Percentiles rank a stretch among this genome's conserved stretches.
Conservation (phyloP, 64 coral and sea anemone species). For the Montipora cactus region DNA sequence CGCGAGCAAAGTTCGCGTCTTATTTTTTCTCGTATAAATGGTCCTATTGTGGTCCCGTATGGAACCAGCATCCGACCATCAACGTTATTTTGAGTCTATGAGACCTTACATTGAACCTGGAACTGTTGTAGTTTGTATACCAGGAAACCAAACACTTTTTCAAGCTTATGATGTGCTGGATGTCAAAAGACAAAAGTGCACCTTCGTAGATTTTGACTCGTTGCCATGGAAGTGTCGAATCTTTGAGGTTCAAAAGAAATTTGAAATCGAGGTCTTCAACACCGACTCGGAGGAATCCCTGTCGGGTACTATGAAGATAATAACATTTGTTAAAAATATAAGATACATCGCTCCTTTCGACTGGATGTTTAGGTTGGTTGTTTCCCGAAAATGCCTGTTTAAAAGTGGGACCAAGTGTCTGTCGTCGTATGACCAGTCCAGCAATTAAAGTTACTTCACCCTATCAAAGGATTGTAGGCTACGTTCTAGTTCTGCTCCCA, state of each 20-base stretch:
- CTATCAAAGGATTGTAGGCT: too few relatives aligned
- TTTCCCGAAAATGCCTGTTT: too few relatives aligned
- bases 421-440: too few relatives aligned
- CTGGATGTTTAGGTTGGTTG: too few relatives aligned
- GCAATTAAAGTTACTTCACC: too few relatives aligned
- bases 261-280: slow-evolving; percentile 6
- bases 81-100: slow-evolving; percentile 52
- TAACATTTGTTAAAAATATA: too few relatives aligned
- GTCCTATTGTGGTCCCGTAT: slow-evolving; percentile 5
- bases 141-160: slow-evolving; percentile 70
- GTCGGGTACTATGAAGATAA: slow-evolving; percentile 21
- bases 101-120: slow-evolving; percentile 68
- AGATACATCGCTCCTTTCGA: too few relatives aligned
- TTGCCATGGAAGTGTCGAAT: slow-evolving; percentile 74
- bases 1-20: too few relatives aligned
- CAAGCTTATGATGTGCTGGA: slow-evolving; percentile 63
- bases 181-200: slow-evolving; percentile 26
- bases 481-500: too few relatives aligned
- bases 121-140: slow-evolving; percentile 67
- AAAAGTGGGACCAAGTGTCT: too few relatives aligned
- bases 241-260: slow-evolving; percentile 2
- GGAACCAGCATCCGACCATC: slow-evolving; percentile 37
- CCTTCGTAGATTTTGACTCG: slow-evolving; percentile 65
- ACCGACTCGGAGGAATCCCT: background rate
- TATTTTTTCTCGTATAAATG: too few relatives aligned